Base-by-base conservation (phyloP, 2,113 vertebrate species). In the Leucoraja erinaceus region DNA sequence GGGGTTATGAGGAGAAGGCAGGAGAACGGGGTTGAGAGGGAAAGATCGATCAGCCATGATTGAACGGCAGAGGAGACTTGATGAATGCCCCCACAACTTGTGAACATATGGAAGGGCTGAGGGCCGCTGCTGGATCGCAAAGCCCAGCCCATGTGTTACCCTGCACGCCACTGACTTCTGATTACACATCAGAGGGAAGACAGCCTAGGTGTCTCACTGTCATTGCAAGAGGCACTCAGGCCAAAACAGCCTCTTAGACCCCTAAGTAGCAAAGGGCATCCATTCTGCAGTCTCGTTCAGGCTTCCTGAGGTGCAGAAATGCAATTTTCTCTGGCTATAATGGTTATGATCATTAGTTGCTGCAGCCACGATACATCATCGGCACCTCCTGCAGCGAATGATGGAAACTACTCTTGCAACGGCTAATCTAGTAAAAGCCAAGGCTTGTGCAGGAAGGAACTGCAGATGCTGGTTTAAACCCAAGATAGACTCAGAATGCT, bases 261-360 rank as follows among this genome's bases (percentile, higher is more conserved):
- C 81, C 56, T 25, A 66, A 4, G 12, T 63, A 88, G 83, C 61
- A 88, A 88, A 88, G 83, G 83, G 59, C 83, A 88, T 88, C 83
- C 83, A 0, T 61, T 88, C 5, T 63, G n/a, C 59, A 88, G 1
- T 31, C 59, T 88, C 16, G 59, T 88, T 63, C 83, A 63, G 56
- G 59, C 59, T 88, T 88, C 83, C 83, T 63, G 83, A 88, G 59
- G 83, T 88, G 83, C 18, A 61, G 63, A 88, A 88, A 63, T 88
- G n/a, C 83, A 66, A 88, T 88, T 63, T 88, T 18, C 83, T 14
- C 14, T 10, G 63, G 83, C 83, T 5, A n/a, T 88, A 88, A 88
- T 88, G 83, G 83, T 66, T 88, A 88, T 88, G 54, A 88, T 88
- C 59, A 88, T 88, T 88, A 88, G 59, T 28, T 63, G 28, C 59